Base-by-base conservation (phyloP, 2,888 invertebrate species). In the Cylindroiulus punctatus region DNA sequence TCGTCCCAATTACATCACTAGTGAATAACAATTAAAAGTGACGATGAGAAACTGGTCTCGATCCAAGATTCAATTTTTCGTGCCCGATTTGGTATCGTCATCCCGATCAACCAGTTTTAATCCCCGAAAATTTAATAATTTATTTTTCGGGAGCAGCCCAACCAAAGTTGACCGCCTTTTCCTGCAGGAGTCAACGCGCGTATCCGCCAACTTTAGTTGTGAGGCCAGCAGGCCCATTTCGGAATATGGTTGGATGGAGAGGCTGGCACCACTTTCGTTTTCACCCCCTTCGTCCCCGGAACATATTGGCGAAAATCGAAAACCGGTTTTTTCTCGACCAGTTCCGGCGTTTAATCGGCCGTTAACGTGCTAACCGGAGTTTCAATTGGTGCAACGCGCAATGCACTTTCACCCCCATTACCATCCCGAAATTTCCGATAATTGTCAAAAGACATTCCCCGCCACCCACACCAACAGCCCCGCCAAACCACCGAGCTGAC, bases 351-450 rank as follows among this genome's bases (percentile, higher is more conserved):
- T 65, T 65, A 65, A 65, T 26, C 26, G 65, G 2, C 65, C 26
- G 12, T 65, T 65, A 65, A 8, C 26, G 26, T 0, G 7, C 7
- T 65, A 65, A 65, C 26, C 65, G 22, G 65, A 65, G 65, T 65
- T n/a, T n/a, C n/a, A n/a, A n/a, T 65, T 65, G 65, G 65, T 65
- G 65, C 65, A 65, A 65, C 65, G 26, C 65, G 65, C 65, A 26
- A 65, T 65, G 26, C 65, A 65, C 65, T 65, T 65, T 65, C 65
- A 65, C 65, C 22, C 26, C 57, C 26, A 26, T 65, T 65, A 2
- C 26, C 26, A 65, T 65, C 26, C 12, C 10, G 26, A 65, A 26
- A 26, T 65, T 22, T 26, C 26, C 26, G 65, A 65, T 65, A 65
- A 65, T 8, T 26, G 3, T 65, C 22, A 26, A 65, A 65, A 65